Base-by-base conservation (phyloP, 2,797 vertebrate species). In the Nyctalus aviator region DNA sequence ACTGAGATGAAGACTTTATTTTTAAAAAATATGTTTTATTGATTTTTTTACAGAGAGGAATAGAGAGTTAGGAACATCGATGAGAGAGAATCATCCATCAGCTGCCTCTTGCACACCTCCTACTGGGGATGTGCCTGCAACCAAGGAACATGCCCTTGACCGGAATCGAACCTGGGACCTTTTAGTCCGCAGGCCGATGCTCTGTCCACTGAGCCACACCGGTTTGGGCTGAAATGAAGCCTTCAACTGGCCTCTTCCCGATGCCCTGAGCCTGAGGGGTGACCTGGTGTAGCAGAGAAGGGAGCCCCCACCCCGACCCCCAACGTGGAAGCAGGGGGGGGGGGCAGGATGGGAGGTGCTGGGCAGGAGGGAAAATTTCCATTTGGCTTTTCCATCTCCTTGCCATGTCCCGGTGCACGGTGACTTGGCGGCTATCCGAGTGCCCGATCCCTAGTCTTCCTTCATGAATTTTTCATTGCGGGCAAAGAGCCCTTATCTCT, bases 381-480 rank as follows among this genome's bases (percentile, higher is more conserved):
- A 95, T 46, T 90, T 95, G 92, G 78, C 75, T 90, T 81, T 88
- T 72, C 1, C 5, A 79, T 79, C 72, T 78, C 57, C 90, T 94
- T 35, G n/a, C 71, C 71, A 3, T 5, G 21, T 94, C 87, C 92
- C 66, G 14, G 69, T 93, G 91, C 72, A 50, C 93, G 90, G 89
- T n/a, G 11, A 27, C 83, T 73, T 93, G 96, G 96, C 88, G 1
- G 79, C 87, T 41, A 0, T 82, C 90, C 15, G 10, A 79, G 53
- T 17, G 64, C 62, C 71, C 2, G 4, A 53, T 88, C 88, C 55
- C 84, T 30, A 25, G 71, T 75, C 48, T 92, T 79, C 5, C 75
- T 71, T 94, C 92, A 95, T 97, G 94, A 96, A 95, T 96, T 90
- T 96, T 96, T 96, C 86, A 96, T 95, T 84, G 35, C 94, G 71